phyloP scores from a whole-genome alignment of 2,113 vertebrate species.

The Verasper variegatus region DNA sequence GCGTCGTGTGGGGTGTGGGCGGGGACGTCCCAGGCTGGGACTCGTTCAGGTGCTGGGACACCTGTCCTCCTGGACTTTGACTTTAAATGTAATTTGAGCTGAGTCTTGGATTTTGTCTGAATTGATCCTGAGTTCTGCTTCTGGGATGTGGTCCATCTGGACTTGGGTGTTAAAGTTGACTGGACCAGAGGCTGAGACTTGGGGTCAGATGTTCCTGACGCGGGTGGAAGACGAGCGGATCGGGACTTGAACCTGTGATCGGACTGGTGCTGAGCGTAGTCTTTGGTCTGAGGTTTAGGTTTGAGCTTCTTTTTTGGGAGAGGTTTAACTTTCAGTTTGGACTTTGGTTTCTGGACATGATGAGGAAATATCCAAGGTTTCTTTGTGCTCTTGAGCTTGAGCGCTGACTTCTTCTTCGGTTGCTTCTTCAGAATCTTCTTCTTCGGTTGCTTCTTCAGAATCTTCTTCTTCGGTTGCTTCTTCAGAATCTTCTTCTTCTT shows the following conservation, averaged over 20 bases:
- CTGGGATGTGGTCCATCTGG: conserved; percentile 15
- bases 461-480: no score
- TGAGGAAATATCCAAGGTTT: conserved; percentile 18
- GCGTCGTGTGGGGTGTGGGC: no score
- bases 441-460: background rate
- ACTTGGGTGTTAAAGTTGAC: conserved; percentile 8
- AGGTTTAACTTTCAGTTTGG: conserved; percentile 22
- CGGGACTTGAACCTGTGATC: background rate
- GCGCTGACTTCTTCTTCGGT: conserved; percentile 46
- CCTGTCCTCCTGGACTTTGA: conserved; percentile 30
- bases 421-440: conserved; percentile 48
- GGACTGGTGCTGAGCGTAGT: background rate
- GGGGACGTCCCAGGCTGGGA: background rate
- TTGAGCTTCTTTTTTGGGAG: conserved; percentile 13
- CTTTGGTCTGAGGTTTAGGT: conserved; percentile 28
- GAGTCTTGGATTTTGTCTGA: conserved; percentile 17
- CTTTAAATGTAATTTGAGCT: background rate
- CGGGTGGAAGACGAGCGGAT: background rate
- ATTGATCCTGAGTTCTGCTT: conserved; percentile 10
- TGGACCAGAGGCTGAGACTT: conserved; percentile 7
- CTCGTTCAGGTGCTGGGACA: conserved; percentile 32
- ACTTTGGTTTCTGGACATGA: background rate
- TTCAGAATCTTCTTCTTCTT: no score
- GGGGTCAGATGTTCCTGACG: background rate
- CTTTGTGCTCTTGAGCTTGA: conserved; percentile 57